Evolutionary conservation across 1,140 invertebrate species (phyloP), one percentile per base, ranked within the genome.

Genomic region (Sminthurinus signatus): DNA sequence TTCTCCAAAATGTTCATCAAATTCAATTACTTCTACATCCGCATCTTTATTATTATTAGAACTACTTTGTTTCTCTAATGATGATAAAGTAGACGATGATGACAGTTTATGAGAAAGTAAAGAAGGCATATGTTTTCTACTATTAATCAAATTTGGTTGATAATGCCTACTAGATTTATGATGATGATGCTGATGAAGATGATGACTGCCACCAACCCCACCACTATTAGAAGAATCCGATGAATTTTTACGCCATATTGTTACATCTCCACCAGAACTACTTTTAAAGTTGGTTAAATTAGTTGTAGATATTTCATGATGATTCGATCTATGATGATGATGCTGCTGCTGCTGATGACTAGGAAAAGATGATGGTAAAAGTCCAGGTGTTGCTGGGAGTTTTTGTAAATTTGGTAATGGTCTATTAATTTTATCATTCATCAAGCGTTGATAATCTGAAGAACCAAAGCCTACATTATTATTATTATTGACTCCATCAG

Each of bases 181-280:
- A 36, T 36, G 32, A 36, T 36, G 32, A 15, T 36, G 28, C 17
- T 4, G 51, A 39, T 8, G 14, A 32, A 52, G 23, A 14, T 14
- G 50, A 25, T 25, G 27, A 2, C 3, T 52, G 4, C 50, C 10
- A 19, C n/a, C 50, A 5, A 36, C 32, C 15, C 32, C 32, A 8
- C 32, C 5, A 36, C 15, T 36, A 5, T 36, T 36, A 36, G 32
- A 5, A 21, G 58, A 44, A 51, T 60, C 42, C n/a, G 61, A n/a
- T n/a, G n/a, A 54, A 21, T 59, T 54, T 14, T 54, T 43, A 44
- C 23, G 36, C 65, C 52, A 57, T 21, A 67, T 60, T 25, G 65
- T 62, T 1, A 70, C 60, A 70, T 70, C 68, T 3, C 68, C 68
- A 1, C 68, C 68, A 1, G 64, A 52, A 58, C 55, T 64, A 27